Conservation (phyloP, 2,113 vertebrate genomes). For the Alectura lathami region DNA sequence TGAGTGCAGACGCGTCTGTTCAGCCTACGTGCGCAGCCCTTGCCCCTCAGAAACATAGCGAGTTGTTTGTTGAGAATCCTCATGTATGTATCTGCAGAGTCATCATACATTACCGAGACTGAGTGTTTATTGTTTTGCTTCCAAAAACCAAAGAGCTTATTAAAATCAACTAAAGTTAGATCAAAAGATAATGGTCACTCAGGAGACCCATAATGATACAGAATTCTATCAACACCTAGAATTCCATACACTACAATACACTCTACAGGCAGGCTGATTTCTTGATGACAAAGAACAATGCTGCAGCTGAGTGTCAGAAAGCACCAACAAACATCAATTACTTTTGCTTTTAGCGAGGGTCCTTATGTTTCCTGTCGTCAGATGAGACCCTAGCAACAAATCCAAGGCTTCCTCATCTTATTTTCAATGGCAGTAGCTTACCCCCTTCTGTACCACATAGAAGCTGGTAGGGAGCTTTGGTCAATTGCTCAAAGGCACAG, state of each 20-base stretch:
- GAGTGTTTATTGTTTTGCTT: neutral
- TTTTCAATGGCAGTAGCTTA: neutral
- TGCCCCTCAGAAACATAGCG: neutral
- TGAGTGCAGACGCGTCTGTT: neutral
- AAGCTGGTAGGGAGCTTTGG: neutral
- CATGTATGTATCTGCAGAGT: neutral
- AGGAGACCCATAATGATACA: neutral
- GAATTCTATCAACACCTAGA: neutral
- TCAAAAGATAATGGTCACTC: constrained; percentile 8
- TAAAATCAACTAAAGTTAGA: constrained; percentile 9
- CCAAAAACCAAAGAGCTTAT: neutral
- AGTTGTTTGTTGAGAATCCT: neutral
- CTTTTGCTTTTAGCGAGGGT: neutral
- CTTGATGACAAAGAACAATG: neutral
- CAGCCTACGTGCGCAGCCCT: rapidly evolving
- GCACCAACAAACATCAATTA: neutral
- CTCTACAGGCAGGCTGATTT: neutral
- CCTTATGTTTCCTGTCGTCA: neutral
- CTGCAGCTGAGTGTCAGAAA: neutral
- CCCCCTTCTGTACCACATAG: neutral
- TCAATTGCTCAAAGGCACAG: neutral
- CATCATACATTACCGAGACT: neutral
- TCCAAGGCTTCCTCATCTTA: neutral
- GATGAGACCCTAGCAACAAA: neutral
- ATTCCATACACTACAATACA: neutral